Evolutionary conservation across 2,888 invertebrate species (phyloP), one percentile per base, ranked within the genome.

Genomic region (Parnassius apollo): DNA sequence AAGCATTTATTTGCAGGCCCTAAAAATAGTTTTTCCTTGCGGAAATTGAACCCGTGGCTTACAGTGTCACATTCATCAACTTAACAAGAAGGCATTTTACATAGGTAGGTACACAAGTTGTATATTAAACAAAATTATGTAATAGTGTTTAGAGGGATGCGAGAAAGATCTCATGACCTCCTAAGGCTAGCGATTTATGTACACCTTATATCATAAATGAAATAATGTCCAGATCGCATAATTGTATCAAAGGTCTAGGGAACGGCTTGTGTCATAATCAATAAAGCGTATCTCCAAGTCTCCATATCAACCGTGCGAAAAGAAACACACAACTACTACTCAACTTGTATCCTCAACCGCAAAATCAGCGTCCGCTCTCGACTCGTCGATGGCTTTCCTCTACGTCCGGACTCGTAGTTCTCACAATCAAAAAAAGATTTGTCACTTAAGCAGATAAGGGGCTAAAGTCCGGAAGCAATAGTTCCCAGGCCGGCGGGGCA

Each of bases 381-480:
- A 68, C 67, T 68, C 72, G 62, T 68, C 68, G 65, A 79, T 78
- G 75, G 77, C 76, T 74, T 77, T 68, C 71, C 76, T 81, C 64
- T 18, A 64, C 59, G 64, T 64, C 76, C 79, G 80, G 78, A 73
- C 69, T 72, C 76, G 73, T 75, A 77, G 82, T 87, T 87, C 88
- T 81, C 86, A 88, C 83, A 89, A 89, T 91, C 89, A 89, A 91
- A 91, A 90, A 89, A 91, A 88, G 89, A 91, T 91, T 91, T 90
- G 90, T 89, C 89, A 86, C 87, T 83, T 82, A 74, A 75, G 75
- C 69, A 70, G 72, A 67, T 71, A 69, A 71, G 77, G 68, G 68
- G 72, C 72, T 69, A 72, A 18, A 72, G 69, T 76, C 81, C 86
- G 88, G 88, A 87, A 86, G 84, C 73, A 70, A 75, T 65, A 73